Evolutionary conservation across 2,888 invertebrate genomes (phyloP).

Genomic region (Nomada ruficornis): DNA sequence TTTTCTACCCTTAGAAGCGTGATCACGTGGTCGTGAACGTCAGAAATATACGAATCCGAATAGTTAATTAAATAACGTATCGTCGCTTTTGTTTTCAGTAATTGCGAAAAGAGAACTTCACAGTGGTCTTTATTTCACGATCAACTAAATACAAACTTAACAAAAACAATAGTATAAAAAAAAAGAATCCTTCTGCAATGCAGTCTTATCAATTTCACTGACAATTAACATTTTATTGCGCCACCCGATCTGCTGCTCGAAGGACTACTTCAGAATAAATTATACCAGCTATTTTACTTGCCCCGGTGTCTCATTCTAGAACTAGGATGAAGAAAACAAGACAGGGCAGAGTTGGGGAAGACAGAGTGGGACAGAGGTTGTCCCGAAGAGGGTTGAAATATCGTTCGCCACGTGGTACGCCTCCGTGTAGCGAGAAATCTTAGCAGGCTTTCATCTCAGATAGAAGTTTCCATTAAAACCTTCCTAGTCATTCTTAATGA

Average conservation of each 20-base stretch:
- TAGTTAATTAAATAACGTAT: conserved; percentile 35
- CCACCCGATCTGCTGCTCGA: no score
- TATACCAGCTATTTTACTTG: conserved; percentile 2
- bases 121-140: not conserved
- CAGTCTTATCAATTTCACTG: not conserved
- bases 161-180: no score
- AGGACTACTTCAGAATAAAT: conserved; percentile 2
- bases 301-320: not conserved
- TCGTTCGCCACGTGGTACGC: conserved; percentile 31
- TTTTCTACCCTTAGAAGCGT: not conserved
- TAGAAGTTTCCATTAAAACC: conserved; percentile 49
- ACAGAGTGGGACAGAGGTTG: not conserved
- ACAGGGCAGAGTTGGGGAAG: conserved; percentile 4
- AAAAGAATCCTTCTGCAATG: no score
- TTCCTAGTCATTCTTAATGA: conserved; percentile 33
- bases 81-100: not conserved
- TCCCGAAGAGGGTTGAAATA: conserved; percentile 44
- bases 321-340: not conserved
- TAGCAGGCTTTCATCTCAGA: conserved; percentile 29
- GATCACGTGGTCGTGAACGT: conserved; percentile 4
- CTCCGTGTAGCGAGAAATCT: conserved; percentile 36
- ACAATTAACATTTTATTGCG: conserved; percentile 4
- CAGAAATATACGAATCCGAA: conserved; percentile 2
- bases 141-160: no score
- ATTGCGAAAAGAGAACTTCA: not conserved